Evolutionary conservation across 2,888 invertebrate genomes (phyloP), one percentile per base, ranked within the genome.

Genomic region (Phorcus lineatus): DNA sequence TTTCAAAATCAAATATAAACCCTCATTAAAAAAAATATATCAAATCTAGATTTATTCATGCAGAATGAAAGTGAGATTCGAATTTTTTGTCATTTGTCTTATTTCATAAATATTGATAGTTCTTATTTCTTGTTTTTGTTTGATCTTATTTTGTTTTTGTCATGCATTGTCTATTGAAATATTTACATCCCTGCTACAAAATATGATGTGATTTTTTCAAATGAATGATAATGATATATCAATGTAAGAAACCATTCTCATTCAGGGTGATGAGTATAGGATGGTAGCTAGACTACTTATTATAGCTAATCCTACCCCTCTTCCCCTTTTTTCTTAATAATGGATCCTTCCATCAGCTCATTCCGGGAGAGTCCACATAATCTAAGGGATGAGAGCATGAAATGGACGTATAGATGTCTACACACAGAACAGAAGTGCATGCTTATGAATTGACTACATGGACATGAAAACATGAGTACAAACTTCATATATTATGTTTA

Each of bases 311-410:
- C 70, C 36, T 70, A 70, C 70, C 70, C 70, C 70, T 70, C 70
- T 70, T 70, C 70, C 70, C 70, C 70, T 40, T 70, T 70, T 70
- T 70, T 70, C 70, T 70, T 70, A 70, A 70, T 36, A 70, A 70
- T 70, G 70, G 70, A 70, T 70, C 70, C 70, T 70, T 70, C 70
- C 70, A 70, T 70, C 70, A 70, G 70, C 70, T 70, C 70, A 70
- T 70, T 70, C 70, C 70, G 70, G 70, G 70, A 70, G 70, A 70
- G 70, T 70, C 70, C 70, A 70, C 70, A 70, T 70, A 70, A 70
- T 70, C 70, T 70, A 70, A 36, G 70, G 40, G 70, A 70, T 36
- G 70, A 70, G 70, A 70, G 70, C 70, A 70, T 70, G 36, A 70
- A 70, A 70, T 40, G 40, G 36, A 70, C 70, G 24, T 70, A 19